Conservation (phyloP, 92 coral and sea anemone genomes). For the Pocillopora meandrina region DNA sequence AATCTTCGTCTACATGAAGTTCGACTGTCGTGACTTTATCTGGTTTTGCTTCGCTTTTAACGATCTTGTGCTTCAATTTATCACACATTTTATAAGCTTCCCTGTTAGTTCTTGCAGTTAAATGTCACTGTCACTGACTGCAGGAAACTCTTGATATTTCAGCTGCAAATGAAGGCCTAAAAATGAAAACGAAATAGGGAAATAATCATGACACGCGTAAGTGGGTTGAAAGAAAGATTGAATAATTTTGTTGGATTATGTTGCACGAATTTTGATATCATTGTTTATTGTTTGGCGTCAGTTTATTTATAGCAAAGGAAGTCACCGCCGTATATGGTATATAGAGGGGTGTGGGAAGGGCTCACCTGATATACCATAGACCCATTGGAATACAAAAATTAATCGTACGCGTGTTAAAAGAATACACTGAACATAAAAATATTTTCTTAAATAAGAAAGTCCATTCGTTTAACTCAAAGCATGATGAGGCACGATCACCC, state of each 20-base stretch:
- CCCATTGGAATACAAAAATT: too few relatives aligned
- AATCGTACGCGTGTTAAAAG: too few relatives aligned
- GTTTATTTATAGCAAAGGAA: background rate
- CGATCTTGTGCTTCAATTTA: constrained; percentile 27
- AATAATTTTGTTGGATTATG: background rate
- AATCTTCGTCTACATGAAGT: constrained; percentile 18
- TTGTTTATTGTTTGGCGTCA: background rate
- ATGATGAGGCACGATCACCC: too few relatives aligned
- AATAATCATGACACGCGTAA: background rate
- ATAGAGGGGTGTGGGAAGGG: background rate
- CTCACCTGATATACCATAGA: too few relatives aligned
- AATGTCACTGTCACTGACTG: background rate
- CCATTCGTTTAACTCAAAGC: too few relatives aligned
- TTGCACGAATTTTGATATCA: constrained; percentile 15
- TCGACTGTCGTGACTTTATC: constrained; percentile 6
- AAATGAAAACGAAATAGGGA: background rate
- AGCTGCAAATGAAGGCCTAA: background rate
- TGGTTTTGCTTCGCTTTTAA: constrained; percentile 9
- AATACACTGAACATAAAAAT: too few relatives aligned
- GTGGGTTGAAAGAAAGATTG: background rate
- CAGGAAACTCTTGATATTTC: background rate
- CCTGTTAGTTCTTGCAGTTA: background rate
- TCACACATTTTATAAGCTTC: background rate
- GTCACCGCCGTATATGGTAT: background rate
- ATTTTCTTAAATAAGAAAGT: too few relatives aligned